Base-by-base conservation (phyloP, 2,113 vertebrate genomes). In the Sula dactylatra region DNA sequence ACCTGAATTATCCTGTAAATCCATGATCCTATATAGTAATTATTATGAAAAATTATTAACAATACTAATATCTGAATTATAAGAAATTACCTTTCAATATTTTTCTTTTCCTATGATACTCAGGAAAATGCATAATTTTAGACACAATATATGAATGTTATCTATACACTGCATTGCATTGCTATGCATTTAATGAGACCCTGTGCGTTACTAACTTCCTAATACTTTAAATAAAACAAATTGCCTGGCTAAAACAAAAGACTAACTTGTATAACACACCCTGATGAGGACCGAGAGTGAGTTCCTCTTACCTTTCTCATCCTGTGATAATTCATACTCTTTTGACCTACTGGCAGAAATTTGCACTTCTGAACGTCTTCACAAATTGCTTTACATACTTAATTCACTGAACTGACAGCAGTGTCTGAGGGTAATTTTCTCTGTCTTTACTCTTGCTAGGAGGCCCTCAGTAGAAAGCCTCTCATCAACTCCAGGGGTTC, bases 331-430 rank as follows among this genome's bases (percentile, higher is more conserved):
- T 74, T 94, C 83, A 77, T 91, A 74, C 22, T 70, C 79, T 88
- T 95, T 73, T 81, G 97, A 93, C 93, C 85, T 92, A 81, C 74
- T 70, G 79, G 62, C 38, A 92, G 71, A 96, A 94, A 92, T 95
- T 89, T 87, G 71, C 84, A 87, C 81, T 94, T 93, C 82, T 93
- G 85, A 94, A 90, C 88, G 78, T 88, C 59, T 85, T 95, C 92
- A 92, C 82, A 94, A 93, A 86, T 78, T 96, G 76, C 50, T 94
- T 92, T 96, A 86, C 90, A 94, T 94, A 83, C 29, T 93, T 93
- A 97, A 93, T 94, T 96, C 80, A 78, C 47, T 78, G 74, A 94
- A 88, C 67, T 92, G 95, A 90, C 90, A 95, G 82, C 76, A 80
- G 45, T 22, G 45, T 92, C 88, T 97, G 92, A 71, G 42, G 26